Percentiles rank a stretch among this genome's conserved stretches.
Evolutionary conservation across 2,888 invertebrate genomes (phyloP).

Genomic region (Erebia palarica): DNA sequence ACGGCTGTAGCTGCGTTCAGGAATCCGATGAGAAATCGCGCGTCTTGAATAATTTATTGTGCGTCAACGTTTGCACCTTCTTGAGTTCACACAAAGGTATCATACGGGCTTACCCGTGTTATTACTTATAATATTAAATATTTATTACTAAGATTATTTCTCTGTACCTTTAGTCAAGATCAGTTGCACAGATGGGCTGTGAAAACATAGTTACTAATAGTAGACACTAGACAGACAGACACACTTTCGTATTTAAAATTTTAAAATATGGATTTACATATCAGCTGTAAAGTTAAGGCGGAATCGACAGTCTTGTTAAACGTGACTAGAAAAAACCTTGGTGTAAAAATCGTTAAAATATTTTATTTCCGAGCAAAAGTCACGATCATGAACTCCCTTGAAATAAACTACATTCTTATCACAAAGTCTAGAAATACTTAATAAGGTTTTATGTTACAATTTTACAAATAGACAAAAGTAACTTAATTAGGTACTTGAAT

Average conservation of each 20-base stretch:
- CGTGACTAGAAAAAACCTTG: constrained; percentile 30
- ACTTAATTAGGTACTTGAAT: no score
- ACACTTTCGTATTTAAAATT: not conserved
- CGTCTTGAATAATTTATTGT: constrained; percentile 72
- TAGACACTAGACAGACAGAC: no score
- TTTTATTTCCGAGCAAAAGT: constrained; percentile 37
- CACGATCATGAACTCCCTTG: constrained; percentile 44
- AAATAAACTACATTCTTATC: constrained; percentile 16
- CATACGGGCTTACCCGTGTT: no score
- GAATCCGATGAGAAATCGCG: constrained; percentile 79
- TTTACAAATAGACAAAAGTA: no score
- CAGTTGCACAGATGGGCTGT: no score
- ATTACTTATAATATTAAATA: no score
- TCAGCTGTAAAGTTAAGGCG: not conserved
- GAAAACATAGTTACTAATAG: no score
- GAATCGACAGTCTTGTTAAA: constrained; percentile 12
- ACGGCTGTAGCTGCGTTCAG: constrained; percentile 75
- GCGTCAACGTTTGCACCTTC: constrained; percentile 49
- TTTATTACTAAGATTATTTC: no score
- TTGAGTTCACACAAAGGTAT: constrained; percentile 27
- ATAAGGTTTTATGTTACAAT: not conserved
- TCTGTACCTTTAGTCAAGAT: no score
- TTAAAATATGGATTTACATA: not conserved
- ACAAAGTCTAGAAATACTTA: no score
- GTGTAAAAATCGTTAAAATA: constrained; percentile 25